Evolutionary conservation across 2,113 vertebrate species (phyloP).

Genomic region (Cyphomyrus plagiostoma): DNA sequence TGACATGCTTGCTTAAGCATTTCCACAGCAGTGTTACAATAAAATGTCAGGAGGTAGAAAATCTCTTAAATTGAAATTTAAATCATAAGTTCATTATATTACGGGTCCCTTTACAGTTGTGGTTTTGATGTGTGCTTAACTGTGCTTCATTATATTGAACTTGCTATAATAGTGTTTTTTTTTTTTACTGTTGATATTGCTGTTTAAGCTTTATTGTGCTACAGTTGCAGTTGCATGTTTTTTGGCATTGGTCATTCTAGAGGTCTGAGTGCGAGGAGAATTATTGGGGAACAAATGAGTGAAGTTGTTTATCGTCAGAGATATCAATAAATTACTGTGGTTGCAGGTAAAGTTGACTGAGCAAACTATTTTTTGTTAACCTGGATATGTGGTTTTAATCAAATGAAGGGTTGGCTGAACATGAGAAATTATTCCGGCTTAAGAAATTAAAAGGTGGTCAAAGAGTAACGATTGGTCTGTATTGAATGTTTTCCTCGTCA

Average conservation of each 20-base stretch:
- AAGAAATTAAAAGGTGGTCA: not conserved
- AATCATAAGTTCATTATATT: not conserved
- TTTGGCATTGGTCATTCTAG: not conserved
- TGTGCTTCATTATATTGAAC: not conserved
- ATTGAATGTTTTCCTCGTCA: not conserved
- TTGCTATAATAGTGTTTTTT: not conserved
- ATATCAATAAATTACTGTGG: not conserved
- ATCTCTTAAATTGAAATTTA: not conserved
- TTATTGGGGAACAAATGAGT: not conserved
- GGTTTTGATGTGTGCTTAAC: not conserved
- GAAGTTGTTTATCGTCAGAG: not conserved
- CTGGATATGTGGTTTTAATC: not conserved
- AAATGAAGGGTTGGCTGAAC: not conserved
- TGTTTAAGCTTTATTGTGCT: not conserved
- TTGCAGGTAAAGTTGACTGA: not conserved
- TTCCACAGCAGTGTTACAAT: not conserved
- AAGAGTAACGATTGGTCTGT: not conserved
- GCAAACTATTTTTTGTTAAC: not conserved
- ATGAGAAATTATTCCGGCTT: not conserved
- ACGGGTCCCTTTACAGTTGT: not conserved
- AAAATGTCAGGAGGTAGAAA: not conserved
- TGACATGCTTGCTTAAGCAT: not conserved
- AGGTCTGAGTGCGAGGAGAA: not conserved
- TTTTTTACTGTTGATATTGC: not conserved
- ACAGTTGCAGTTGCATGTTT: not conserved